Percentiles rank a stretch among this genome's conserved stretches.
Conservation (phyloP, 1,140 invertebrate genomes). For the Eulimnadia texana region DNA sequence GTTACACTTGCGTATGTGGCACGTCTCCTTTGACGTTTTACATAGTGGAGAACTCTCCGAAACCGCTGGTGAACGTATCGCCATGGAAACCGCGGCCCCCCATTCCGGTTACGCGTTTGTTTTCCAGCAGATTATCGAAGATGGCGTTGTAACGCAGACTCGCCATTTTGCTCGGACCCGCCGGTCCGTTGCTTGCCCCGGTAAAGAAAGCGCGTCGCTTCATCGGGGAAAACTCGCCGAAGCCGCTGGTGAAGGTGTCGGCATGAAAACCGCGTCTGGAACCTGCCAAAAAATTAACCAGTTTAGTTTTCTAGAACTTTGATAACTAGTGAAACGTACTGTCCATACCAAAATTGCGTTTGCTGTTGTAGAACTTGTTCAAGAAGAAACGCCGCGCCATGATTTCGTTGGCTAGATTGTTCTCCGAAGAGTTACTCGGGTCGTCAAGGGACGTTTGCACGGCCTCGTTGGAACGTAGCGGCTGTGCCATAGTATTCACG, state of each 20-base stretch:
- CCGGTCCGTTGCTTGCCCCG: neutral
- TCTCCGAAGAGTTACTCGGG: neutral
- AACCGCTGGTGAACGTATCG: constrained; percentile 12
- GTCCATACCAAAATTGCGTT: neutral
- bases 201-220: neutral
- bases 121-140: constrained; percentile 9
- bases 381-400: neutral
- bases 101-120: constrained; percentile 7
- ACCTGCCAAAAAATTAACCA: neutral
- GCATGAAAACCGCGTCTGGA: constrained; percentile 9
- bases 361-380: neutral
- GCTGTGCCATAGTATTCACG: neutral
- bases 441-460: neutral
- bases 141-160: neutral
- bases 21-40: neutral
- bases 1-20: no score
- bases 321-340: no score
- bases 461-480: neutral
- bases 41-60: constrained; percentile 13
- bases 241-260: constrained; percentile 13
- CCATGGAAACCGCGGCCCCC: constrained; percentile 11
- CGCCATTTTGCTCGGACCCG: neutral
- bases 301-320: no score
- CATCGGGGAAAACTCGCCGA: constrained; percentile 10
- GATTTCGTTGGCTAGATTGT: neutral